phyloP scores from a whole-genome alignment of 2,797 vertebrate species.

The Melanotaenia boesemani region DNA sequence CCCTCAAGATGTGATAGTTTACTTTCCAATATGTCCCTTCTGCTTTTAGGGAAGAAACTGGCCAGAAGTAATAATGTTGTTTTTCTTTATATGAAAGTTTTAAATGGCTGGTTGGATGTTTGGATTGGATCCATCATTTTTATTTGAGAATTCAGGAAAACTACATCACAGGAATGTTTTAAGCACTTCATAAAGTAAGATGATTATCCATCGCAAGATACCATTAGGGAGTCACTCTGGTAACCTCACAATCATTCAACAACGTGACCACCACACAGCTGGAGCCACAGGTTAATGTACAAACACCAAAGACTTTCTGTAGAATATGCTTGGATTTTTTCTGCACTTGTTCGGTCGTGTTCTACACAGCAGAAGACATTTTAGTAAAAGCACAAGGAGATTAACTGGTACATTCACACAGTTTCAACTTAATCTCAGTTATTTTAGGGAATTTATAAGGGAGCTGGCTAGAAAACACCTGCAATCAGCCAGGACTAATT shows the following conservation, averaged over 20 bases:
- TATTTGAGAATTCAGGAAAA: no score
- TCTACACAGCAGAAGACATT: no score
- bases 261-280: not conserved
- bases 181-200: not conserved
- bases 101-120: not conserved
- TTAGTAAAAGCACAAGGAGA: no score
- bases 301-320: not conserved
- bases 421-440: no score
- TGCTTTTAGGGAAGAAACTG: not conserved
- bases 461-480: no score
- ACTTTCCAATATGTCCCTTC: not conserved
- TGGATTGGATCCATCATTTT: not conserved
- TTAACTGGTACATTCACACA: no score
- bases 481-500: no score
- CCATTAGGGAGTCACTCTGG: not conserved
- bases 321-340: no score
- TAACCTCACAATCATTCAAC: not conserved
- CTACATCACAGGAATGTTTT: no score
- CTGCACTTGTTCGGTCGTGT: no score
- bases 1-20: conserved; percentile 25
- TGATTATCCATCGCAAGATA: not conserved
- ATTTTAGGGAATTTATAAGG: no score
- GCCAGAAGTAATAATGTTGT: not conserved
- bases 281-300: not conserved
- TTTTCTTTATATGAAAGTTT: not conserved